These are phyloP conservation scores for Pseudobourletiella spinata DNA, from an alignment of 1,140 invertebrate species.

Conservation along the genomic window DNA sequence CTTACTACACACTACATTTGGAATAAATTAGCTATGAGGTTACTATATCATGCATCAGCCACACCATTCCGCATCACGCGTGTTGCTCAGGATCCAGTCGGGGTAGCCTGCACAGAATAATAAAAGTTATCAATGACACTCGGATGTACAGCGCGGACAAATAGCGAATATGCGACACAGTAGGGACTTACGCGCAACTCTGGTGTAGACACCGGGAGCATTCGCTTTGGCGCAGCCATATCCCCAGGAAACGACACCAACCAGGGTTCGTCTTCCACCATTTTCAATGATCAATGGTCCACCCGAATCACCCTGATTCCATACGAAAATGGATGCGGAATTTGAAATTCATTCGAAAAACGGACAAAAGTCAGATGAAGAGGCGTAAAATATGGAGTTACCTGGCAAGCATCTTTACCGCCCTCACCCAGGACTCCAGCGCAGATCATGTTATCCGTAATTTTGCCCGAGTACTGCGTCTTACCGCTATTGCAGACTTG, in stretches of 20 bases:
- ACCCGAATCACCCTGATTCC: slow-evolving; percentile 19
- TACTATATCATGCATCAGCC: too few relatives aligned
- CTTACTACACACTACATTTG: too few relatives aligned
- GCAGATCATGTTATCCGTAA: slow-evolving; percentile 51
- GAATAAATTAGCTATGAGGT: too few relatives aligned
- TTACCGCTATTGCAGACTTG: slow-evolving; percentile 28
- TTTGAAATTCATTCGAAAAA: neutral
- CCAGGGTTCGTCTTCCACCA: slow-evolving; percentile 22
- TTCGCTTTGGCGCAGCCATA: slow-evolving; percentile 20
- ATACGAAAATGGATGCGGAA: neutral
- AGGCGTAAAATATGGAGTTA: neutral
- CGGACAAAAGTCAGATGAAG: neutral
- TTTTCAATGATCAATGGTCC: slow-evolving; percentile 26
- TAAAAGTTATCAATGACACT: slow-evolving; percentile 20
- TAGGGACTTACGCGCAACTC: slow-evolving; percentile 26
- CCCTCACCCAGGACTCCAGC: slow-evolving; percentile 66
- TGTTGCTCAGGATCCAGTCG: too few relatives aligned
- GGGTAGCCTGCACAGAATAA: too few relatives aligned
- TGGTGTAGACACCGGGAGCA: slow-evolving; percentile 22
- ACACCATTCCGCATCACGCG: slow-evolving; percentile 29
- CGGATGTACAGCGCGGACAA: slow-evolving; percentile 6
- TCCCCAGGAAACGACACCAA: slow-evolving; percentile 28
- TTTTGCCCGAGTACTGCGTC: slow-evolving; percentile 31
- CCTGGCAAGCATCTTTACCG: slow-evolving; percentile 71
- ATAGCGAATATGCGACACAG: neutral